phyloP scores from a whole-genome alignment of 2,888 invertebrate genomes.

The Campoplex nolae region DNA sequence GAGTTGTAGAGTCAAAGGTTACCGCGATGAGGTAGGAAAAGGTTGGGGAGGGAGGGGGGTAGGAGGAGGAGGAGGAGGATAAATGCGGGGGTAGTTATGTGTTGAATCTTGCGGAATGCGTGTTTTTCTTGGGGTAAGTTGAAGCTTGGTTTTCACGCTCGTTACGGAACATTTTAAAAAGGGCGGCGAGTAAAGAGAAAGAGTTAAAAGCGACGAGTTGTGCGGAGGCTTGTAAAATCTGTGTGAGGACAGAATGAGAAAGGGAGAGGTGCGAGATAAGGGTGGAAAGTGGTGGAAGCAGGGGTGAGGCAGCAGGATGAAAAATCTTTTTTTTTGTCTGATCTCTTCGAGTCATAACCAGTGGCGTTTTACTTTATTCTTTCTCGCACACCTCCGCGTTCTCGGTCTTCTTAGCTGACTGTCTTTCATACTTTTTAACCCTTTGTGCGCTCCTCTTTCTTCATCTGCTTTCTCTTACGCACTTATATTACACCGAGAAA shows the following conservation, averaged over 20 bases:
- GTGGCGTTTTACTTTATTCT: constrained; percentile 50
- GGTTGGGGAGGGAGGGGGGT: not conserved
- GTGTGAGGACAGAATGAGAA: not conserved
- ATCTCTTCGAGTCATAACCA: constrained; percentile 42
- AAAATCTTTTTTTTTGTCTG: constrained; percentile 46
- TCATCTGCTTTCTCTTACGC: constrained; percentile 9
- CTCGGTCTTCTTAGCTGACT: constrained; percentile 37
- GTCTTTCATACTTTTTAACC: constrained; percentile 35
- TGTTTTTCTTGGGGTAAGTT: constrained; percentile 77
- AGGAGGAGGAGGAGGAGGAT: not conserved
- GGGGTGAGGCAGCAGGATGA: constrained; percentile 4
- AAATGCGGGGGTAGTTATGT: constrained; percentile 35
- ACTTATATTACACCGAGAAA: constrained; percentile 20
- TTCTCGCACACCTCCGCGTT: not conserved
- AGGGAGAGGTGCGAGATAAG: constrained; percentile 6
- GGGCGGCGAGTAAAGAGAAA: constrained; percentile 22
- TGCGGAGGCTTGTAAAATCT: not conserved
- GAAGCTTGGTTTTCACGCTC: constrained; percentile 70
- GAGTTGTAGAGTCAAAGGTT: constrained; percentile 49
- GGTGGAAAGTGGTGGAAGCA: not conserved
- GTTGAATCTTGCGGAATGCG: constrained; percentile 67
- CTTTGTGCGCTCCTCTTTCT: not conserved
- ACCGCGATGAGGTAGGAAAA: constrained; percentile 18
- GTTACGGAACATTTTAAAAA: constrained; percentile 64
- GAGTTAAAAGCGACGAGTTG: constrained; percentile 8